phyloP scores from a whole-genome alignment of 1,140 invertebrate species.

The Drosophila gunungcola region DNA sequence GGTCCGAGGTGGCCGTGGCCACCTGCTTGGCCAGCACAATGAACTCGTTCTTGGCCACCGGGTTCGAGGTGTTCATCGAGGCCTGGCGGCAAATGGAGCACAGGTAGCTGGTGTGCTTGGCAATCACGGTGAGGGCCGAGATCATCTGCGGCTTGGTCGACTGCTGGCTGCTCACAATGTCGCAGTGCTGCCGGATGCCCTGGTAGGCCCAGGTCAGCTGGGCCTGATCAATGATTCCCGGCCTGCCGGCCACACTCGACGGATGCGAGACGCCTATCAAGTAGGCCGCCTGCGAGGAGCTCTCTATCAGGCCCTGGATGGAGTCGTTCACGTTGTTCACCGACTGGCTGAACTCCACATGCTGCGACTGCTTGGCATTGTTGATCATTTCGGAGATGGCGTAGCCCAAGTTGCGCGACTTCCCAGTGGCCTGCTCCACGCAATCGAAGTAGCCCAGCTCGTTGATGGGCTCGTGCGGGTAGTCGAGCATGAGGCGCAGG shows the following conservation, averaged over 20 bases:
- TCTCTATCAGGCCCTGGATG: conserved; percentile 97
- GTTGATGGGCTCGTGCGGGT: conserved; percentile 94
- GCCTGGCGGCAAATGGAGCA: conserved; percentile 97
- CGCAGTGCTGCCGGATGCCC: conserved; percentile 95
- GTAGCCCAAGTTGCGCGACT: conserved; percentile 94
- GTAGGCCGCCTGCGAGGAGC: conserved; percentile 96
- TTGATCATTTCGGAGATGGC: conserved; percentile 97
- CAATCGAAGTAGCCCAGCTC: conserved; percentile 97
- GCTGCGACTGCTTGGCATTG: conserved; percentile 94
- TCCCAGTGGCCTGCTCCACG: conserved; percentile 96
- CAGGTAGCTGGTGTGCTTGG: conserved; percentile 97
- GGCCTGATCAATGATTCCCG: conserved; percentile 96
- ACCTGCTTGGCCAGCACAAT: conserved; percentile 99
- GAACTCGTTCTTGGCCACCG: conserved; percentile 97
- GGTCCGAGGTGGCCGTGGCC: conserved; percentile 96
- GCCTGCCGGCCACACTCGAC: conserved; percentile 94
- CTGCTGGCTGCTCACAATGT: conserved; percentile 90
- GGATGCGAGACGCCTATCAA: conserved; percentile 96
- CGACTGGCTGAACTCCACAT: conserved; percentile 94
- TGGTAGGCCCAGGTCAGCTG: conserved; percentile 94
- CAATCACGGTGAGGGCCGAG: conserved; percentile 96
- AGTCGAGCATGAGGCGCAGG: conserved; percentile 92
- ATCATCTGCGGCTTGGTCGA: conserved; percentile 95
- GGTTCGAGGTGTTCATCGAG: conserved; percentile 95
- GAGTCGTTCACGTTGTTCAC: conserved; percentile 93